Evolutionary conservation across 2,797 vertebrate genomes (phyloP).

Genomic region (Sebastes oblongus): DNA sequence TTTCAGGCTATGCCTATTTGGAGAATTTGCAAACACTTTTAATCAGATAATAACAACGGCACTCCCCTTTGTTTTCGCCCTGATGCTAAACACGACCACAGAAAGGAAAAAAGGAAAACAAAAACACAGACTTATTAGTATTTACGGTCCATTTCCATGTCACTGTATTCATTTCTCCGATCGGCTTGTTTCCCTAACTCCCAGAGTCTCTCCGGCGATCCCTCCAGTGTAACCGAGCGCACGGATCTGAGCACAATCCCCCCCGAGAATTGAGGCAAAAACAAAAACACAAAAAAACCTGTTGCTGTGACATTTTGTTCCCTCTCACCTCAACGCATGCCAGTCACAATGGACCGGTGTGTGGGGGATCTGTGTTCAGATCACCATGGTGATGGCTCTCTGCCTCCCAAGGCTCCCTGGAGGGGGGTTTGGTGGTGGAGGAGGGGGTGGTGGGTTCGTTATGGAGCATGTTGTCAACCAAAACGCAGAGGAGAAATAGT

Average conservation of each 20-base stretch:
- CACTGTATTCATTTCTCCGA: constrained; percentile 46
- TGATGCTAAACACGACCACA: not conserved
- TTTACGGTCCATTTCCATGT: constrained; percentile 40
- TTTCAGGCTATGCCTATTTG: constrained; percentile 3
- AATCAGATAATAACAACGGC: constrained; percentile 17
- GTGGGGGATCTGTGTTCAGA: constrained; percentile 80
- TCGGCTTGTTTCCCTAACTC: constrained; percentile 53
- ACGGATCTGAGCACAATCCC: constrained; percentile 76
- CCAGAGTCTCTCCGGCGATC: constrained; percentile 35
- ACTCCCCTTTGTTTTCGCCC: constrained; percentile 11
- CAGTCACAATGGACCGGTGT: constrained; percentile 83
- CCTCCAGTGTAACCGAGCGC: constrained; percentile 58
- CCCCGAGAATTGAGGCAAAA: constrained; percentile 76
- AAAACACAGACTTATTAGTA: constrained; percentile 14
- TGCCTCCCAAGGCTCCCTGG: constrained; percentile 80
- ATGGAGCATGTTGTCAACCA: constrained; percentile 72
- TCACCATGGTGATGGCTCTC: constrained; percentile 86
- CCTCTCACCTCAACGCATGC: constrained; percentile 81
- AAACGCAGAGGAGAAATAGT: constrained; percentile 34
- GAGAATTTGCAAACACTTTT: constrained; percentile 18
- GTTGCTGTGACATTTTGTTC: constrained; percentile 88
- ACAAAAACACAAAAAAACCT: constrained; percentile 84
- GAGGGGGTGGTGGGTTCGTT: constrained; percentile 36
- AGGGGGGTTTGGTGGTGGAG: constrained; percentile 51
- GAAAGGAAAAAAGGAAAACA: not conserved